Base-by-base conservation (phyloP, 2,113 vertebrate species). In the Sminthopsis crassicaudata region DNA sequence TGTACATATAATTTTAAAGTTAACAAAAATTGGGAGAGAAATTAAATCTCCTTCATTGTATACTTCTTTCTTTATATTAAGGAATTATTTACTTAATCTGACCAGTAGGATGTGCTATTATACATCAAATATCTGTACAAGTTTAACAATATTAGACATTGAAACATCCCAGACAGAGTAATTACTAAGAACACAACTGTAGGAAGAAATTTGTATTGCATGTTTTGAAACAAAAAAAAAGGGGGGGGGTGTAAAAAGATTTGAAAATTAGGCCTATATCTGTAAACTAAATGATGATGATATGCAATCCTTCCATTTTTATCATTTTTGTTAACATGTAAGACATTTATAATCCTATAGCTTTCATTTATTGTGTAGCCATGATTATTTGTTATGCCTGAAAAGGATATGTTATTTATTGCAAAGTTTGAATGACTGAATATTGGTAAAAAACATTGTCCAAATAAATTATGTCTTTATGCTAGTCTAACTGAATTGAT, bases 11-110 rank as follows among this genome's bases (percentile, higher is more conserved):
- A 54, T 7, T 54, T 93, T n/a, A 53, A 93, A 76, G 48, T 89
- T 90, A 96, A 91, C 27, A 96, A 22, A 60, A 48, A 88, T 90
- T 93, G 94, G 46, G 36, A 53, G 94, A 7, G 92, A 26, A n/a
- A 89, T 90, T 89, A 88, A 22, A 46, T 94, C 53, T 90, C 10
- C 48, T 46, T 90, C 30, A 92, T 95, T 26, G 9, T 96, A 92
- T n/a, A 92, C 90, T 96, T 96, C 94, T 95, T 96, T 96, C 94
- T 95, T 88, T 96, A 93, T 94, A 96, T 88, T 94, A 19, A 91
- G 22, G 60, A 92, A 91, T n/a, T 26, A 95, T 88, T 46, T 92
- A 2, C 91, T 53, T 97, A 96, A 95, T 91, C 91, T 96, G 50
- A 90, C 91, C 30, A 93, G 24, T 95, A 19, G 2, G 90, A 14